Conservation (phyloP, 1,140 invertebrate genomes). For the Linepithema humile region DNA sequence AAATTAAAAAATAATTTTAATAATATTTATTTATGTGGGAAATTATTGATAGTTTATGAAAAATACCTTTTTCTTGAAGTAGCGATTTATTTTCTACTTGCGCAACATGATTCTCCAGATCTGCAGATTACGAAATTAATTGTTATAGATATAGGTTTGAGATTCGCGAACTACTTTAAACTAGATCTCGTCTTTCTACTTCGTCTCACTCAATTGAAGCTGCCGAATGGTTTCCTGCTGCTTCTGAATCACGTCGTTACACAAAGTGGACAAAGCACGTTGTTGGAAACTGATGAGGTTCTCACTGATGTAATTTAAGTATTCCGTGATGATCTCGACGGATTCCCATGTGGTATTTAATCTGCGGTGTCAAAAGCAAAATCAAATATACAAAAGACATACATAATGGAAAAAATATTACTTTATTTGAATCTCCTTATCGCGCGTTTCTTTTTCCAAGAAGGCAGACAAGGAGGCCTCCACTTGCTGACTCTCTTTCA, state of each 20-base stretch:
- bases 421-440: constrained; percentile 57
- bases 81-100: constrained; percentile 20
- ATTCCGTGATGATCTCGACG: constrained; percentile 51
- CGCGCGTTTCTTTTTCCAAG: constrained; percentile 16
- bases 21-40: not conserved
- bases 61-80: constrained; percentile 57
- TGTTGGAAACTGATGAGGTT: constrained; percentile 56
- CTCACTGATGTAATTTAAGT: constrained; percentile 61
- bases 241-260: constrained; percentile 29
- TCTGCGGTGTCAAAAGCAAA: constrained; percentile 24
- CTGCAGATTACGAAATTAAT: constrained; percentile 28
- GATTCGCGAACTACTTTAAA: not conserved
- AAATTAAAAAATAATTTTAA: not conserved
- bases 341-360: constrained; percentile 59
- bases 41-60: not conserved
- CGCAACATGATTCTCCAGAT: not conserved
- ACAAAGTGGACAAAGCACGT: constrained; percentile 52
- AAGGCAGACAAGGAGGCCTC: constrained; percentile 28
- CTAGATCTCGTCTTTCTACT: constrained; percentile 12
- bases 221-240: constrained; percentile 35
- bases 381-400: not conserved
- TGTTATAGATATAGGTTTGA: not conserved
- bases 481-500: constrained; percentile 32
- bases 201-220: constrained; percentile 2
- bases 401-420: not conserved